Base-by-base conservation (phyloP, 35 echinoderm and acorn worm genomes). In the Apostichopus parvimensis region DNA sequence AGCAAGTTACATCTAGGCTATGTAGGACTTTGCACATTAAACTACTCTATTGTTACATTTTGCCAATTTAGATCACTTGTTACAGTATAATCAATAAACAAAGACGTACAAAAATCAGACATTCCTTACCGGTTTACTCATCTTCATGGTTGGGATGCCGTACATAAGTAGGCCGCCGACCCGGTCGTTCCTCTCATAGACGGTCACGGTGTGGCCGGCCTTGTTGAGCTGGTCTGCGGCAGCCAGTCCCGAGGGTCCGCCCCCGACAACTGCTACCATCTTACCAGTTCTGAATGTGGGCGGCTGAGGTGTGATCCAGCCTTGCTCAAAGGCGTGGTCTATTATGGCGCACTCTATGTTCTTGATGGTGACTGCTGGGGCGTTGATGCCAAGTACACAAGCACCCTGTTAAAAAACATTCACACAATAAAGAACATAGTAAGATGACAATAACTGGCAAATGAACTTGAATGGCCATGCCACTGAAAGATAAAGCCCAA, bases 331-430 rank as follows among this genome's bases (percentile, higher is more conserved):
- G 57, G 97, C 97, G 58, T 96, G 91, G 92, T 99, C 97, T 15
- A 99, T 99, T 82, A 99, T 99, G 65, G 97, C 65, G 28, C 94
- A 95, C 79, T 99, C 97, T 28, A 99, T 99, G 93, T 93, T 96
- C 82, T 99, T 99, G 93, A 99, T 99, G 91, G 97, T 99, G 1
- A 99, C 97, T 9, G 97, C 91, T 54, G 93, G 97, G 57, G 97
- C 91, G 62, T 94, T 96, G 83, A 99, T 99, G 78, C 95, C 93
- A 23, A 99, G 86, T 0, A 99, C 97, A 86, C 97, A 99, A 4
- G 97, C 97, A 80, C 94, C 97, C 97, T 99, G 56, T 17, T 15
- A 28, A 52, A 45, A 76, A 87, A 61, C 58, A 61, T 45, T 45
- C 34, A 45, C 1, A 45, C 34, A 45, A 45, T 45, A 45, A 4